A percentile compares a stretch with the other conserved stretches of the same genome.
Conservation (phyloP, 1,140 invertebrate species). For the Oreohelix idahoensis region DNA sequence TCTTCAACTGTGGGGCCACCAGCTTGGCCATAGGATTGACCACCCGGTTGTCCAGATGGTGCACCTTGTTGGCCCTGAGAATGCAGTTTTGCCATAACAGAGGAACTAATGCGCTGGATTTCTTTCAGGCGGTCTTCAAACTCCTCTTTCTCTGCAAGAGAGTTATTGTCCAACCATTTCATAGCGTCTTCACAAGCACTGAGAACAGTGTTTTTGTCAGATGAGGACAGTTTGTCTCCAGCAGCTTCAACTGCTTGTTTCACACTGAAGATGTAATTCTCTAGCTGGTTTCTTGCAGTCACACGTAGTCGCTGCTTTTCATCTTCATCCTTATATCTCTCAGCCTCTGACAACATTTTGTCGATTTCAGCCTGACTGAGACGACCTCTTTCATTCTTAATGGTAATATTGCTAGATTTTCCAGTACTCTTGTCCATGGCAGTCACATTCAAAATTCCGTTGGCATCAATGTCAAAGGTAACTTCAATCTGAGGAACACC, state of each 20-base stretch:
- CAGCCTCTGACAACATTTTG: constrained; percentile 95
- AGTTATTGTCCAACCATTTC: constrained; percentile 94
- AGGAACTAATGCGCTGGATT: constrained; percentile 69
- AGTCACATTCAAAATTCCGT: constrained; percentile 76
- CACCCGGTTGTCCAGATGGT: not conserved
- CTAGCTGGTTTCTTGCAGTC: constrained; percentile 82
- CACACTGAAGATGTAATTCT: constrained; percentile 82
- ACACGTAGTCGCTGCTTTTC: constrained; percentile 89
- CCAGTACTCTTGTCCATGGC: constrained; percentile 82
- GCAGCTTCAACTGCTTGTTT: constrained; percentile 87
- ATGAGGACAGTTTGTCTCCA: constrained; percentile 83
- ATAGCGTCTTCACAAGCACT: constrained; percentile 94
- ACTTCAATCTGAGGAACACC: constrained; percentile 84
- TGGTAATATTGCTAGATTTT: constrained; percentile 83
- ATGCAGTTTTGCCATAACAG: constrained; percentile 74
- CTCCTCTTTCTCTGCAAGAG: constrained; percentile 74
- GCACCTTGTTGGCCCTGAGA: constrained; percentile 65
- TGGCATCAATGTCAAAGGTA: constrained; percentile 17
- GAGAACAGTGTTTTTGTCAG: constrained; percentile 87
- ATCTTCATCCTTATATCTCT: constrained; percentile 89
- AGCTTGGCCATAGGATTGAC: not conserved
- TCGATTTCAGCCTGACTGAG: constrained; percentile 96
- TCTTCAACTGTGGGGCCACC: constrained; percentile 64
- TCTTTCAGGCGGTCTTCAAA: constrained; percentile 69
- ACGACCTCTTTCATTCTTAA: constrained; percentile 92